phyloP scores from a whole-genome alignment of 2,888 invertebrate genomes.

The Melitaea athalia region DNA sequence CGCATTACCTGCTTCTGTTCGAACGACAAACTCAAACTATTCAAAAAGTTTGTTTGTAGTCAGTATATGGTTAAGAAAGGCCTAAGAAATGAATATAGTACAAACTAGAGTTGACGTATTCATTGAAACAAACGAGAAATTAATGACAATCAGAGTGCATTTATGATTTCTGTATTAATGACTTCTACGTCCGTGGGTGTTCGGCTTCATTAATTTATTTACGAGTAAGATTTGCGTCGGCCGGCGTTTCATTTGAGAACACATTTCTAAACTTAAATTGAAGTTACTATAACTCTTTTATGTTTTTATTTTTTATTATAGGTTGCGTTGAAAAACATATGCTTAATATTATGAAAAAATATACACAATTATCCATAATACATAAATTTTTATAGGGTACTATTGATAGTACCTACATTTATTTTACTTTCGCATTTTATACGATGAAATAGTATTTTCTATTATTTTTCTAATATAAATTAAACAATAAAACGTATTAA shows the following conservation, averaged over 20 bases:
- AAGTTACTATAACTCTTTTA: too few species aligned
- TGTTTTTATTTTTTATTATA: too few species aligned
- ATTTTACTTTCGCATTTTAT: too few species aligned
- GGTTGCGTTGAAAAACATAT: too few species aligned
- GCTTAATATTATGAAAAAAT: too few species aligned
- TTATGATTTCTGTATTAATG: background rate
- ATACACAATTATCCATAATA: too few species aligned
- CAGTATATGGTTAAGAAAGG: constrained; percentile 18
- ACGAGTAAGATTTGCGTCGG: background rate
- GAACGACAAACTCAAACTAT: constrained; percentile 5
- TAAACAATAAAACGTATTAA: background rate
- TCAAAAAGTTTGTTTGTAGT: constrained; percentile 22
- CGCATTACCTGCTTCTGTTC: constrained; percentile 26
- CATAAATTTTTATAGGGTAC: too few species aligned
- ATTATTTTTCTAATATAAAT: background rate
- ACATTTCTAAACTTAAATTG: too few species aligned
- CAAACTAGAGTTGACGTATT: constrained; percentile 6
- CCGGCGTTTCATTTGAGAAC: background rate
- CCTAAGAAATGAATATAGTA: background rate
- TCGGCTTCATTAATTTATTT: background rate
- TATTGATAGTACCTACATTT: too few species aligned
- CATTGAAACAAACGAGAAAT: constrained; percentile 1
- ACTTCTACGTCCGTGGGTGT: background rate
- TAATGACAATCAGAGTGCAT: constrained; percentile 7
- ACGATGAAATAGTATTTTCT: background rate